These are phyloP conservation scores for Stegophylla sp. DNA, from an alignment of 2,888 invertebrate species.

Conservation along the genomic window DNA sequence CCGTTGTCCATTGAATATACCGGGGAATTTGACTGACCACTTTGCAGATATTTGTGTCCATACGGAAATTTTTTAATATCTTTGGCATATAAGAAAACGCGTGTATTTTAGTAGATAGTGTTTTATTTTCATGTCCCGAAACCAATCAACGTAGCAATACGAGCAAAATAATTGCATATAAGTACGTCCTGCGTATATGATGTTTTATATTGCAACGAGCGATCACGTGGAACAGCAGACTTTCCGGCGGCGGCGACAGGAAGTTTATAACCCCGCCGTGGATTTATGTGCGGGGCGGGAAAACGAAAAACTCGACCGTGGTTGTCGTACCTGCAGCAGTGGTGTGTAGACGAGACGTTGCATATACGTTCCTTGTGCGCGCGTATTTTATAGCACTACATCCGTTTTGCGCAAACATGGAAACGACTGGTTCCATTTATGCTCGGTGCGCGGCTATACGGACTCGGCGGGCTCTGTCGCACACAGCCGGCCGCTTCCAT, in stretches of 20 bases:
- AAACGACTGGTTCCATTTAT: slow-evolving; percentile 56
- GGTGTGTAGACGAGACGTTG: slow-evolving; percentile 9
- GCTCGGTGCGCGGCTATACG: slow-evolving; percentile 2
- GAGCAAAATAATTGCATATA: not conserved
- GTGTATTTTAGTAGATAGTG: too few species aligned
- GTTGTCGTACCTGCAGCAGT: not conserved
- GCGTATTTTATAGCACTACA: slow-evolving; percentile 29
- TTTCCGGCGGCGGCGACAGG: slow-evolving; percentile 26
- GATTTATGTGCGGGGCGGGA: not conserved
- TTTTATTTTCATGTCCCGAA: too few species aligned
- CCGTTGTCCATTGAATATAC: too few species aligned
- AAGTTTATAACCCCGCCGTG: slow-evolving; percentile 20
- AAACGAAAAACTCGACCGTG: slow-evolving; percentile 20
- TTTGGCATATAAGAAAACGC: too few species aligned
- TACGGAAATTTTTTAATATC: too few species aligned
- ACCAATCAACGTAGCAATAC: too few species aligned
- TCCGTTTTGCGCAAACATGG: slow-evolving; percentile 54
- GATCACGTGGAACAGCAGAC: not conserved
- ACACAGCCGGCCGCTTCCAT: not conserved
- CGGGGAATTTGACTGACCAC: too few species aligned
- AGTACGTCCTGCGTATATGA: too few species aligned
- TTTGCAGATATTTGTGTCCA: too few species aligned
- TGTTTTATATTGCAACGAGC: too few species aligned
- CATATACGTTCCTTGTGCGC: slow-evolving; percentile 16
- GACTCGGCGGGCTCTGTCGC: not conserved